A percentile compares a stretch with the other conserved stretches of the same genome.
Conservation (phyloP, 1,140 invertebrate genomes). For the Anagrus nilaparvatae region DNA sequence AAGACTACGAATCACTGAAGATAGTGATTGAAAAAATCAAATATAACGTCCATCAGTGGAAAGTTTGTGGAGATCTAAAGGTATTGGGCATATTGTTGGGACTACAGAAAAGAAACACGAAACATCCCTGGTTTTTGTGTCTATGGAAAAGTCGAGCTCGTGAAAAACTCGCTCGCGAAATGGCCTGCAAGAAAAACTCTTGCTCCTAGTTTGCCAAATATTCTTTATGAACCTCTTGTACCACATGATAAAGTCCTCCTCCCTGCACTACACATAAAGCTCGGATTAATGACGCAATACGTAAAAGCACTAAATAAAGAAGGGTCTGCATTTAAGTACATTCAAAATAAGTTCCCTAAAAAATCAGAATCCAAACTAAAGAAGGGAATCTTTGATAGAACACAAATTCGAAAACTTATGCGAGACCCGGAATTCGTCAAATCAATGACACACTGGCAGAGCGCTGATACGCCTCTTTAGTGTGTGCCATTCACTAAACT, state of each 20-base stretch:
- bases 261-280: neutral
- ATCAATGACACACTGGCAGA: no score
- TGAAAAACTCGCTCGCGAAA: slow-evolving; percentile 1
- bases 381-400: no score
- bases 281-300: neutral
- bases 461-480: no score
- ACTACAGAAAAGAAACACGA: slow-evolving; percentile 9
- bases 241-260: neutral
- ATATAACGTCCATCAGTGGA: slow-evolving; percentile 12
- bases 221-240: neutral
- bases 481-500: no score
- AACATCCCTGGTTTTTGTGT: slow-evolving; percentile 13
- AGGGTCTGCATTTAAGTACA: no score
- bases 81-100: slow-evolving; percentile 12
- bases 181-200: neutral
- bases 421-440: no score
- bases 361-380: no score
- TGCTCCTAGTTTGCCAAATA: neutral
- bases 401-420: no score
- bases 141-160: slow-evolving; percentile 11
- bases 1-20: no score
- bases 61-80: slow-evolving; percentile 14
- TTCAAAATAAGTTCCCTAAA: no score
- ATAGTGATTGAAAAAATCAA: no score
- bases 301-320: neutral